Evolutionary conservation across 2,888 invertebrate genomes (phyloP).

Genomic region (Tethea ocularis): DNA sequence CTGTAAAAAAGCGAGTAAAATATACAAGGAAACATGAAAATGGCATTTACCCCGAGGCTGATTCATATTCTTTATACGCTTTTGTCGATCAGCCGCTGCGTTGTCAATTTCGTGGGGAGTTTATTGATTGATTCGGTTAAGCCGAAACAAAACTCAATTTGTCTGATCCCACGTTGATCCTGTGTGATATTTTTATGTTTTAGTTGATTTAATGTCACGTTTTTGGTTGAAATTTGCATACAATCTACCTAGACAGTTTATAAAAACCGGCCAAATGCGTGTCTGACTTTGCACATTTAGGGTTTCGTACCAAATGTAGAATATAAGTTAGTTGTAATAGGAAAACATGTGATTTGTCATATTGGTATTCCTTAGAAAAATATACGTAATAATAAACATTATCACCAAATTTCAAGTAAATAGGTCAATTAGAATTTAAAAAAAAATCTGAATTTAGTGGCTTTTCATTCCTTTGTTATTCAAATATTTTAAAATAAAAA

Average conservation of each 20-base stretch:
- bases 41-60: conserved; percentile 22
- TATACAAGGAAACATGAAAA: conserved; percentile 25
- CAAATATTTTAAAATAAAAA: too few relatives aligned
- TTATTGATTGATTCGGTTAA: conserved; percentile 42
- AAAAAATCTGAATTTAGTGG: too few relatives aligned
- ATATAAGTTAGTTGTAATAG: too few relatives aligned
- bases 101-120: conserved; percentile 32
- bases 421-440: too few relatives aligned
- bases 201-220: conserved; percentile 4
- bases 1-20: conserved; percentile 17
- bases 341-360: too few relatives aligned
- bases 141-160: conserved; percentile 45
- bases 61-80: conserved; percentile 24
- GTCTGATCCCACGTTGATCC: conserved; percentile 35
- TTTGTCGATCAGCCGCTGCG: conserved; percentile 22
- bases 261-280: too few relatives aligned
- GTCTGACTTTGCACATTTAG: too few relatives aligned
- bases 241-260: background rate
- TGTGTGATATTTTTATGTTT: conserved; percentile 25
- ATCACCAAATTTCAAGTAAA: too few relatives aligned
- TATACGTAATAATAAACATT: too few relatives aligned
- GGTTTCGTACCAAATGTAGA: too few relatives aligned
- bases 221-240: background rate
- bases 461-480: too few relatives aligned
- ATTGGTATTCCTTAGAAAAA: too few relatives aligned